Base-by-base conservation (phyloP, 30 jellyfish, hydroid and myxozoan genomes). In the Mastigias papua region DNA sequence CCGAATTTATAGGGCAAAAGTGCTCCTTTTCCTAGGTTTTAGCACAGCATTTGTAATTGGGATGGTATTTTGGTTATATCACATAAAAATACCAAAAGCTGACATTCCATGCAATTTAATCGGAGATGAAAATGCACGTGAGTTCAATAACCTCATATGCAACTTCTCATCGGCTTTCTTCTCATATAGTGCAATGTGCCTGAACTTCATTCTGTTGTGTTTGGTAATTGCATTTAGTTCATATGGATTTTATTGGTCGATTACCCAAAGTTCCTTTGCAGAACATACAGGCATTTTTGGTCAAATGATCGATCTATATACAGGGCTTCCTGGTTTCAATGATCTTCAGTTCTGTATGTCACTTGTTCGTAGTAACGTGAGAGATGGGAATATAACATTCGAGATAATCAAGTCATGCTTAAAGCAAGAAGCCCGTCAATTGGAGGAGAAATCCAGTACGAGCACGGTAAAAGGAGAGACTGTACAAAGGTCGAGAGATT, bases 251-350 rank as follows among this genome's bases (percentile, higher is more conserved):
- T 46, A 62, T 51, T 90, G 97, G 97, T 48, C 86, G 2, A 68
- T 82, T 80, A 82, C 28, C 17, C 89, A 83, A 49, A 50, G 48
- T 37, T 25, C 92, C 54, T 86, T 76, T 75, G 81, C 89, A 16
- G 92, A 90, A 34, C 84, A 66, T 34, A 63, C 86, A 5, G 97
- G 86, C 33, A 90, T 83, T 17, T 90, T 90, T 37, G 97, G 93
- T 48, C 86, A 67, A 51, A 82, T 66, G 85, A 74, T 57, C 29
- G 97, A 90, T 46, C 71, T 86, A 9, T 90, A 90, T 73, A 83
- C 84, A 26, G 97, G 97, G 34, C 89, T 90, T 9, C 95, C 91
- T 1, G 97, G 97, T 28, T 90, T 74, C 81, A 73, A 70, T 4
- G 97, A 90, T 73, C 73, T 90, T 19, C 80, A 83, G 34, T 90